A percentile compares a stretch with the other conserved stretches of the same genome.
Conservation (phyloP, 2,797 vertebrate species). For the Agapornis canus region DNA sequence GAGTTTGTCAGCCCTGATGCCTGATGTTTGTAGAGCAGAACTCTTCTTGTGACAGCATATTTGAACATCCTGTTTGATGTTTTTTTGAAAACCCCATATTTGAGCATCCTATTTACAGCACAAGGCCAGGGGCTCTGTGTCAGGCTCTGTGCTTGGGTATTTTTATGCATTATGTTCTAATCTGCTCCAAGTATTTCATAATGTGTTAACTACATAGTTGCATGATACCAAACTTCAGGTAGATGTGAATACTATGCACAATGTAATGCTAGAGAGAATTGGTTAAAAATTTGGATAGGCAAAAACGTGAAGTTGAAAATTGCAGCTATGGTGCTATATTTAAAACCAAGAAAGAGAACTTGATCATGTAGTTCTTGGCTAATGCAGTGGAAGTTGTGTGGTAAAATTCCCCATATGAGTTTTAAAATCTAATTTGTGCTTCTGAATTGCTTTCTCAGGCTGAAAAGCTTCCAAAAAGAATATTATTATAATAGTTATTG, state of each 20-base stretch:
- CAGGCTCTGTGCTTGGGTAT: not conserved
- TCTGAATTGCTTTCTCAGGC: not conserved
- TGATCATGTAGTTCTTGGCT: accelerated
- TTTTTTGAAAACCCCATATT: not conserved
- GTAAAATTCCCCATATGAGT: not conserved
- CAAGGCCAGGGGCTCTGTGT: not conserved
- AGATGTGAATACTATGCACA: not conserved
- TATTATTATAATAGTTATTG: not conserved
- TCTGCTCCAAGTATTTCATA: not conserved
- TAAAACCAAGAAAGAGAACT: not conserved
- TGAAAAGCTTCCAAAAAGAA: not conserved
- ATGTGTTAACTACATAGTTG: not conserved
- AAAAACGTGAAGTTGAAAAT: not conserved
- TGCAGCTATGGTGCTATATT: not conserved
- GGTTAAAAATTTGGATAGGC: not conserved
- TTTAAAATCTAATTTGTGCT: not conserved
- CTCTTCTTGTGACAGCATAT: not conserved
- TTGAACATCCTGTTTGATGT: not conserved
- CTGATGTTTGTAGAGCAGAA: not conserved
- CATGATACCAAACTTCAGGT: accelerated
- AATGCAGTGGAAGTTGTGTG: not conserved
- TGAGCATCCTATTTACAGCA: not conserved
- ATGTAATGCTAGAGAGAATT: not conserved
- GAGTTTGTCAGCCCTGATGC: not conserved
- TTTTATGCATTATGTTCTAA: not conserved